These are phyloP conservation scores for Polietes domitor DNA, from an alignment of 2,888 invertebrate genomes.

Conservation along the genomic window DNA sequence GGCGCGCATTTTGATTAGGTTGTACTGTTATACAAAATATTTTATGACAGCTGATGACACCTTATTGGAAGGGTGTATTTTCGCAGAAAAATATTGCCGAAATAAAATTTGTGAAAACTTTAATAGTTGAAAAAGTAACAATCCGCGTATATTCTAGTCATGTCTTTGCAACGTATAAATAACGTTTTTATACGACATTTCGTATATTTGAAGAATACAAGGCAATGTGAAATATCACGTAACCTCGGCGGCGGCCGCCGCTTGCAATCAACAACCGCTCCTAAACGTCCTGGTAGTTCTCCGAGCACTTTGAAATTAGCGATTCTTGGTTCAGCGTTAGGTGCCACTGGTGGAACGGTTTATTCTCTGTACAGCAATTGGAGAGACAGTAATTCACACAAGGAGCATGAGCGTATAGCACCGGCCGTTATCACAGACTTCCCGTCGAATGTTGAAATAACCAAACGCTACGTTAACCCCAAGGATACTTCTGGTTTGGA, in stretches of 20 bases:
- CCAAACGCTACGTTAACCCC: conserved; percentile 85
- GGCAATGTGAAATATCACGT: conserved; percentile 51
- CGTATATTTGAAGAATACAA: conserved; percentile 23
- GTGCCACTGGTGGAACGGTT: conserved; percentile 83
- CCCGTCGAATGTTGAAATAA: conserved; percentile 81
- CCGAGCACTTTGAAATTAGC: conserved; percentile 82
- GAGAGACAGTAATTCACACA: conserved; percentile 74
- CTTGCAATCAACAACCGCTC: conserved; percentile 36
- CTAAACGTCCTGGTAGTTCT: conserved; percentile 50
- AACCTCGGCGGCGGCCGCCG: conserved; percentile 48
- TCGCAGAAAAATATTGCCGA: conserved; percentile 1
- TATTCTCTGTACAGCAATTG: conserved; percentile 79
- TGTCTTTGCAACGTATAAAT: conserved; percentile 73
- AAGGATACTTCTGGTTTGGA: conserved; percentile 87
- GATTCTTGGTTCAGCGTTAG: conserved; percentile 83
- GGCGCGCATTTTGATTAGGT: too few relatives aligned
- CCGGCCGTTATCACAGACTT: conserved; percentile 80
- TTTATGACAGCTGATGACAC: too few relatives aligned
- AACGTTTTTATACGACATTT: conserved; percentile 60
- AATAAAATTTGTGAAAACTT: not conserved
- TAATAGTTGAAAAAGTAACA: not conserved
- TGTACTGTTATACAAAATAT: too few relatives aligned
- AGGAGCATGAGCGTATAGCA: conserved; percentile 78
- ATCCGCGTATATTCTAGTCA: conserved; percentile 37
- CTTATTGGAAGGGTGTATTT: not conserved